phyloP scores from a whole-genome alignment of 2,113 vertebrate species.

The Solea solea region DNA sequence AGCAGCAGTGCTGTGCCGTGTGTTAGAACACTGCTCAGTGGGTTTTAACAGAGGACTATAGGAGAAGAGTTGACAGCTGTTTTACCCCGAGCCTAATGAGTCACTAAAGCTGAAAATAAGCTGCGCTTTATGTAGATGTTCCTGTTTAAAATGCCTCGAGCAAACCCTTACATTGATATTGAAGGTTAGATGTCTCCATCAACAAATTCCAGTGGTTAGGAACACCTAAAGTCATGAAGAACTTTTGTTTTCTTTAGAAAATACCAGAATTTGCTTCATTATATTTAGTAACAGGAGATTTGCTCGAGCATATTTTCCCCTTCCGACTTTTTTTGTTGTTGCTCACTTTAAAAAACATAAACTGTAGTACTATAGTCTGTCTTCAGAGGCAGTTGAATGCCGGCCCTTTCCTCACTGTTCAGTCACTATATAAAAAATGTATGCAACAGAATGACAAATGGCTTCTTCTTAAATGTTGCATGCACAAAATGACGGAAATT shows the following conservation, averaged over 20 bases:
- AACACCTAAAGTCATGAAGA: not conserved
- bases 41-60: not conserved
- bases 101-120: conserved; percentile 1
- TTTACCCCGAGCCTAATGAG: not conserved
- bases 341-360: conserved; percentile 10
- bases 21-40: not conserved
- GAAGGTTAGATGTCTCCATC: not conserved
- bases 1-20: not conserved
- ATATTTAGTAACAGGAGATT: too few species aligned
- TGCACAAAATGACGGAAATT: conserved; percentile 54
- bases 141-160: not conserved
- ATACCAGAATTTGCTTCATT: too few species aligned
- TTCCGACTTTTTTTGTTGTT: too few species aligned
- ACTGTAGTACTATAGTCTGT: not conserved
- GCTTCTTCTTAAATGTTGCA: conserved; percentile 61
- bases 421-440: conserved; percentile 61
- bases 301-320: too few species aligned
- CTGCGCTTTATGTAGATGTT: not conserved
- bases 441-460: conserved; percentile 63
- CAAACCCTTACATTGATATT: not conserved
- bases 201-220: too few species aligned
- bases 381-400: conserved; percentile 25
- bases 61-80: conserved; percentile 13
- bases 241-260: too few species aligned
- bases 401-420: conserved; percentile 33